Percentiles rank a stretch among this genome's conserved stretches.
Conservation (phyloP, 1,140 invertebrate genomes). For the Drosophila tsacasi region DNA sequence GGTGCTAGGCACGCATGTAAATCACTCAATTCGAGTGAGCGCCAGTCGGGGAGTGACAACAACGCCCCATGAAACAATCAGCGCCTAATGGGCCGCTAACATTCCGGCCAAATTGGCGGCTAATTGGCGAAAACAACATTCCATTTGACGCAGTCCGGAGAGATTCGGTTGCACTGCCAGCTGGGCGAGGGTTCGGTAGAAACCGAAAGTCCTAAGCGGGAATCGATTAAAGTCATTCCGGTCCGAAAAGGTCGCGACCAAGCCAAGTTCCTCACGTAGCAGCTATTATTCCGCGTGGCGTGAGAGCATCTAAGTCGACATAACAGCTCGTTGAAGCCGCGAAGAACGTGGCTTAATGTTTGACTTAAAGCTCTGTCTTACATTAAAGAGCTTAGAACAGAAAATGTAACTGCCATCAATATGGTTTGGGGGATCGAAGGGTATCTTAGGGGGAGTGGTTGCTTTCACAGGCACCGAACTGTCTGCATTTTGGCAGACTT, state of each 20-base stretch:
- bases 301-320: constrained; percentile 22
- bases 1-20: constrained; percentile 64
- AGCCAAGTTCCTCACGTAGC: constrained; percentile 26
- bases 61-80: constrained; percentile 68
- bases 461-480: neutral
- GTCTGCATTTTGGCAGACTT: neutral
- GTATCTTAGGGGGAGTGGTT: no score
- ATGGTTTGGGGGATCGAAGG: no score
- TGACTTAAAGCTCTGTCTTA: constrained; percentile 1
- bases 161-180: constrained; percentile 60
- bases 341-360: constrained; percentile 3
- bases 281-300: constrained; percentile 20
- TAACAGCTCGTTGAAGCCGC: constrained; percentile 14
- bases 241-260: constrained; percentile 22
- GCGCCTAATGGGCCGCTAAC: constrained; percentile 60
- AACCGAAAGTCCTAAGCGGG: constrained; percentile 44
- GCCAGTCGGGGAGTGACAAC: constrained; percentile 19
- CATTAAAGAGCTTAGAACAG: constrained; percentile 17
- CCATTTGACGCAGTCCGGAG: constrained; percentile 50
- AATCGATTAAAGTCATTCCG: constrained; percentile 36
- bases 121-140: constrained; percentile 81
- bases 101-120: constrained; percentile 65
- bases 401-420: constrained; percentile 12
- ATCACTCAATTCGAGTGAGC: constrained; percentile 65
- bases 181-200: constrained; percentile 2